These are phyloP conservation scores for Scaptomyza hsui DNA, from an alignment of 1,140 invertebrate genomes.

Conservation along the genomic window DNA sequence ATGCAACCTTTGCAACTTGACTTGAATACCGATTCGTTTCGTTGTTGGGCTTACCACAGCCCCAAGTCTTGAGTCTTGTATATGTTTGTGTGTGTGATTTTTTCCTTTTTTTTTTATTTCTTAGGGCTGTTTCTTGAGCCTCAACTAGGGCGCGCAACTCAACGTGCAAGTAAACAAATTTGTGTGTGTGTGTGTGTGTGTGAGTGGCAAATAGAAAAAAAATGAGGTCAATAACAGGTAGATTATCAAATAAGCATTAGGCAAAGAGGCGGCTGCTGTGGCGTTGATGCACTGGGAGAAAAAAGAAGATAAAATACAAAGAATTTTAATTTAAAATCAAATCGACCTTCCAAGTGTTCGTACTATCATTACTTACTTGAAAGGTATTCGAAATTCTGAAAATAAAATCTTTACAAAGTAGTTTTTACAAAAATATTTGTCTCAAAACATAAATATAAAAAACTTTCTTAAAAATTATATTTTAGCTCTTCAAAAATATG, in stretches of 20 bases:
- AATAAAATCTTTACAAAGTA: too few relatives aligned
- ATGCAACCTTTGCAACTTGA: conserved; percentile 9
- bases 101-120: not conserved
- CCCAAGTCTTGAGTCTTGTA: conserved; percentile 3
- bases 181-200: conserved; percentile 19
- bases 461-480: too few relatives aligned
- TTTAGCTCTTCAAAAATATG: too few relatives aligned
- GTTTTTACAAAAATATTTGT: too few relatives aligned
- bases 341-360: too few relatives aligned
- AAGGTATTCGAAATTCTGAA: too few relatives aligned
- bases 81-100: not conserved
- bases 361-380: too few relatives aligned
- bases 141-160: not conserved
- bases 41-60: conserved; percentile 1
- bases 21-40: conserved; percentile 16
- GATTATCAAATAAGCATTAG: conserved; percentile 81
- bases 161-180: conserved; percentile 62
- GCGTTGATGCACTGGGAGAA: not conserved
- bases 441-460: too few relatives aligned
- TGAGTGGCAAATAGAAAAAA: conserved; percentile 48
- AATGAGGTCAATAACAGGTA: conserved; percentile 82
- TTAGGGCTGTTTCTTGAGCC: not conserved
- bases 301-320: not conserved
- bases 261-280: conserved; percentile 37
- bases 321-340: too few relatives aligned